A percentile compares a stretch with the other conserved stretches of the same genome.
Conservation (phyloP, 2,888 invertebrate species). For the Sinotaia quadrata region DNA sequence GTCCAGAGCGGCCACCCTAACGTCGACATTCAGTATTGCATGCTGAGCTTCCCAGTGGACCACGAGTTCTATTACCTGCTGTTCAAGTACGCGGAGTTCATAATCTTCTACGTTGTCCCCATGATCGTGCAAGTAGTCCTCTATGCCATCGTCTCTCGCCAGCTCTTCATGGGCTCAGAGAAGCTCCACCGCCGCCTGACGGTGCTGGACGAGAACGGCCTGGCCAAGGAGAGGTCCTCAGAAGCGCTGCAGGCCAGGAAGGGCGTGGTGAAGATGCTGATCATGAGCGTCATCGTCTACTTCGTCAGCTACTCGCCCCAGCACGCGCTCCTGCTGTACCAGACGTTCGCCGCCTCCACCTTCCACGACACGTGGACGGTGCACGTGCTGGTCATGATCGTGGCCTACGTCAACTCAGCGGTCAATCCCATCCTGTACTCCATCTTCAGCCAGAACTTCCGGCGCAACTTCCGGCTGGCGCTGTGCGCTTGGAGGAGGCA, state of each 20-base stretch:
- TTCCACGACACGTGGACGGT: slow-evolving; percentile 69
- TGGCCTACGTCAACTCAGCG: slow-evolving; percentile 71
- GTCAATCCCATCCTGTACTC: slow-evolving; percentile 72
- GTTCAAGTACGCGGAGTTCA: slow-evolving; percentile 68
- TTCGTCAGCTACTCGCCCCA: slow-evolving; percentile 74
- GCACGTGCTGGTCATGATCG: slow-evolving; percentile 68
- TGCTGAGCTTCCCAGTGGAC: slow-evolving; percentile 59
- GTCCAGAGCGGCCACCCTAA: slow-evolving; percentile 48
- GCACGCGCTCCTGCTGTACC: slow-evolving; percentile 70
- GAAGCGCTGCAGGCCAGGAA: slow-evolving; percentile 56
- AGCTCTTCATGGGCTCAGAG: slow-evolving; percentile 65
- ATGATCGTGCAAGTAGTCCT: slow-evolving; percentile 63
- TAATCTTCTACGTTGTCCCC: slow-evolving; percentile 70
- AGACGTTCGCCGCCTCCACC: slow-evolving; percentile 54
- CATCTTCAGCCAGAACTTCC: slow-evolving; percentile 71
- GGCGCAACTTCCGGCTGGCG: slow-evolving; percentile 57
- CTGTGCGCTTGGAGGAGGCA: slow-evolving; percentile 49
- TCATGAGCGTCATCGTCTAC: slow-evolving; percentile 56
- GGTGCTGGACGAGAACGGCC: slow-evolving; percentile 49
- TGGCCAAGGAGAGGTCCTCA: slow-evolving; percentile 41
- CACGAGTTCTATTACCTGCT: slow-evolving; percentile 50
- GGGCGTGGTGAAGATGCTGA: slow-evolving; percentile 41
- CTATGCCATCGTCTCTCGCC: slow-evolving; percentile 67
- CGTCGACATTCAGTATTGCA: slow-evolving; percentile 61
- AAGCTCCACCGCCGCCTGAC: slow-evolving; percentile 57